These are phyloP conservation scores for Luscinia luscinia DNA, from an alignment of 2,797 vertebrate species.

Conservation along the genomic window DNA sequence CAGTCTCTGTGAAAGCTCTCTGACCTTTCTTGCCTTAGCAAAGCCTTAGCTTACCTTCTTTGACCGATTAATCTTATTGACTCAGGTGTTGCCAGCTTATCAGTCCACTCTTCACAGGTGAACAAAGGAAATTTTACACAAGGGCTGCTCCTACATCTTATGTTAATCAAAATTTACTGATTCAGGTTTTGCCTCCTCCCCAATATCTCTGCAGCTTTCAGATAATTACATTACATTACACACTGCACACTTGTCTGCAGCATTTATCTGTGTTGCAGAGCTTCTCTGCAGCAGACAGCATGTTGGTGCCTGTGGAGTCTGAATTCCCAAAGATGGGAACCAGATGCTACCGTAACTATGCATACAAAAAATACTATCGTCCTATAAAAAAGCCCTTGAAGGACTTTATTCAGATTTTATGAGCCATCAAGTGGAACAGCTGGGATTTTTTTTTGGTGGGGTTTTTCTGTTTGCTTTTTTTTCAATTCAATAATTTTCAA, in stretches of 20 bases:
- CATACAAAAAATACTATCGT: constrained; percentile 43
- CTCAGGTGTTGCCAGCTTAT: constrained; percentile 16
- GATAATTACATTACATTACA: constrained; percentile 13
- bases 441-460: neutral
- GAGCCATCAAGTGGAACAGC: constrained; percentile 67
- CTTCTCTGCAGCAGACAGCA: constrained; percentile 1
- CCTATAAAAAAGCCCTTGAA: constrained; percentile 67
- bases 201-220: neutral
- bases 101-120: neutral
- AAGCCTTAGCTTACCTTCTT: neutral
- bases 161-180: constrained; percentile 28
- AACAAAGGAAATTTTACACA: constrained; percentile 40
- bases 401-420: constrained; percentile 70
- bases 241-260: constrained; percentile 23
- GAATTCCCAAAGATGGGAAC: constrained; percentile 67
- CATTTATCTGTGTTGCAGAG: neutral
- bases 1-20: neutral
- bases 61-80: constrained; percentile 20
- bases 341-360: constrained; percentile 71
- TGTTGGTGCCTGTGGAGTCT: constrained; percentile 31
- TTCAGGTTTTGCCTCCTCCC: neutral
- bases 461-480: neutral
- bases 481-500: constrained; percentile 23
- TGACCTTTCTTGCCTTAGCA: neutral
- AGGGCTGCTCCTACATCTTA: neutral